phyloP scores from a whole-genome alignment of 1,140 invertebrate species.

The Drosophila tropicalis region DNA sequence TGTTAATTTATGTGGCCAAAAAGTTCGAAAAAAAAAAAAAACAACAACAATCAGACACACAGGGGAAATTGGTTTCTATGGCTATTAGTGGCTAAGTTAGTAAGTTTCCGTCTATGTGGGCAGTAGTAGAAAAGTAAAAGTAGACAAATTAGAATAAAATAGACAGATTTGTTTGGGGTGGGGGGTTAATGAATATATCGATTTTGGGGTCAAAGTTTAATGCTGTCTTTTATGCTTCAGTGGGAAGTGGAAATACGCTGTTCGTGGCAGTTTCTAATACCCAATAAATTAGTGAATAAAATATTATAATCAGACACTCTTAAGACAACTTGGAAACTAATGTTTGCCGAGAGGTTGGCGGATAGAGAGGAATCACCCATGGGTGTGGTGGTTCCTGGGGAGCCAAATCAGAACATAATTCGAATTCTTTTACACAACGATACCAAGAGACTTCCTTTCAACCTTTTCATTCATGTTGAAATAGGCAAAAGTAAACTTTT shows the following conservation, averaged over 20 bases:
- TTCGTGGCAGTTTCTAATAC: not conserved
- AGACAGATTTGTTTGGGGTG: not conserved
- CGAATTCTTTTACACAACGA: no score
- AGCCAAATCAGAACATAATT: no score
- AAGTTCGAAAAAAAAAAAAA: not conserved
- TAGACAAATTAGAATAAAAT: conserved; percentile 20
- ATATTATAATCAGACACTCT: not conserved
- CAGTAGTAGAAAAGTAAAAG: conserved; percentile 24
- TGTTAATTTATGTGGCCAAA: conserved; percentile 51
- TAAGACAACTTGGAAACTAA: not conserved
- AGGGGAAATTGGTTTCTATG: conserved; percentile 38
- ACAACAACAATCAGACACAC: not conserved
- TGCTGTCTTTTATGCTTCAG: not conserved
- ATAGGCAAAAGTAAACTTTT: no score
- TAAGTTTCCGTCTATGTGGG: not conserved
- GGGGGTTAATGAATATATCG: not conserved
- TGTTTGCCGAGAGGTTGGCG: no score
- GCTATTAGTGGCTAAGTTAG: not conserved
- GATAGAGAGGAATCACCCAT: no score
- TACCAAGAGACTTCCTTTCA: no score
- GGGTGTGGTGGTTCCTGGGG: no score
- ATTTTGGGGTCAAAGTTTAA: conserved; percentile 12
- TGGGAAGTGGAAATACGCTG: not conserved
- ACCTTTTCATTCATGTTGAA: no score
- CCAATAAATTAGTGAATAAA: not conserved